Base-by-base conservation (phyloP, 2,113 vertebrate species). In the Accipiter virgatus region DNA sequence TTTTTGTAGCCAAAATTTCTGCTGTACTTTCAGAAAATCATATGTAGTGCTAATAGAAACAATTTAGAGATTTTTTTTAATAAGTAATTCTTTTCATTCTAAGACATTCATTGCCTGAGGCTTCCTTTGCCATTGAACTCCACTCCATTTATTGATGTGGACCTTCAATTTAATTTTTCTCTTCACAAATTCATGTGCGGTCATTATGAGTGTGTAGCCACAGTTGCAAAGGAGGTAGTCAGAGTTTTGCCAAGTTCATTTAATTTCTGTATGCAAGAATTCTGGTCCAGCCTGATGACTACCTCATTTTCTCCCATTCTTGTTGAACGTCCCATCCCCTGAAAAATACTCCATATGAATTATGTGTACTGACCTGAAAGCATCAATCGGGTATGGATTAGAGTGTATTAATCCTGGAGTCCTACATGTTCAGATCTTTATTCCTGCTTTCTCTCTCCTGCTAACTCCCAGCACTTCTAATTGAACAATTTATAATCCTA, bases 1-100 rank as follows among this genome's bases (percentile, higher is more conserved):
- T 85, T 89, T 86, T 67, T 52, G 53, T 48, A 91, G 87, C 70
- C 87, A 95, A 53, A 93, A 77, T 93, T 95, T 95, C 66, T 95
- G 48, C 78, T 73, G 36, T 34, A 47, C 58, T 91, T 70, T 66
- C 82, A 87, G 56, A 96, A 93, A 93, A 77, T 91, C 48, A 10
- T 27, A 22, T 22, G 10, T n/a, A 90, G 48, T 56, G 43, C 40
- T 94, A 94, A 91, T 42, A 94, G 90, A 85, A 95, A 79, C 2
- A 75, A 59, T 84, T 89, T 79, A 75, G 45, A 25, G 31, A 47
- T 66, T 85, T 77, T 61, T 91, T 85, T 59, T 43, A 92, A 67
- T 73, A 88, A 72, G 61, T 47, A 45, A 32, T 79, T 4, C 0
- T 82, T 91, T 81, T 95, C 15, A 59, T 93, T 78, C 50, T 53